phyloP scores from a whole-genome alignment of 1,140 invertebrate genomes.

The Sitophilus oryzae region DNA sequence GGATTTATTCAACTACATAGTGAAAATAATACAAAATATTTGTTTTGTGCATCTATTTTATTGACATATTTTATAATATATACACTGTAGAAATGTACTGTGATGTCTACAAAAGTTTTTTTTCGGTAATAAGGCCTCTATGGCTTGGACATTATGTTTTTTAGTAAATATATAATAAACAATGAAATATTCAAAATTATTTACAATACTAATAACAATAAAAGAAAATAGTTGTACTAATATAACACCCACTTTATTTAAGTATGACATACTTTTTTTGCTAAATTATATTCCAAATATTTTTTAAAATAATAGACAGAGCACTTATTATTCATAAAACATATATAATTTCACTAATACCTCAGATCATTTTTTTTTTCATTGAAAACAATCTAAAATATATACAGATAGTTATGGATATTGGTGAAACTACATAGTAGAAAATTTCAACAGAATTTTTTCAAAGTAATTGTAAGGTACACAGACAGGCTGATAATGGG shows the following conservation, averaged over 20 bases:
- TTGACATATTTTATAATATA: constrained; percentile 28
- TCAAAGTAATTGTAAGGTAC: no score
- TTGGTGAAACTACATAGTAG: no score
- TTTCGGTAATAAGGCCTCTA: constrained; percentile 41
- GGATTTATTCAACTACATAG: no score
- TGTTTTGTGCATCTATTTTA: constrained; percentile 29
- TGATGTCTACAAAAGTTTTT: constrained; percentile 33
- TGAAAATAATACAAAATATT: no score
- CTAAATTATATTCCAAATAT: constrained; percentile 18
- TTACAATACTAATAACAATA: constrained; percentile 31
- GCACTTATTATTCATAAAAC: no score
- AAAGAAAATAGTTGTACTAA: constrained; percentile 34
- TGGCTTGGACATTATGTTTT: constrained; percentile 39
- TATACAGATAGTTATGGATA: no score
- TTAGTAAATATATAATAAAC: constrained; percentile 28
- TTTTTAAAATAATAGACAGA: no score
- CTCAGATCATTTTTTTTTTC: not conserved
- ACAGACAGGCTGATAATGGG: no score
- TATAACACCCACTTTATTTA: constrained; percentile 28
- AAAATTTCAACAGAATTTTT: no score
- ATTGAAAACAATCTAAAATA: no score
- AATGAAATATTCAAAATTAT: constrained; percentile 33
- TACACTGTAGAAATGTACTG: constrained; percentile 34
- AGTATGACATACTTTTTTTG: not conserved
- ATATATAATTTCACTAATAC: no score